Evolutionary conservation across 2,113 vertebrate genomes (phyloP).

Genomic region (Empidonax alnorum): DNA sequence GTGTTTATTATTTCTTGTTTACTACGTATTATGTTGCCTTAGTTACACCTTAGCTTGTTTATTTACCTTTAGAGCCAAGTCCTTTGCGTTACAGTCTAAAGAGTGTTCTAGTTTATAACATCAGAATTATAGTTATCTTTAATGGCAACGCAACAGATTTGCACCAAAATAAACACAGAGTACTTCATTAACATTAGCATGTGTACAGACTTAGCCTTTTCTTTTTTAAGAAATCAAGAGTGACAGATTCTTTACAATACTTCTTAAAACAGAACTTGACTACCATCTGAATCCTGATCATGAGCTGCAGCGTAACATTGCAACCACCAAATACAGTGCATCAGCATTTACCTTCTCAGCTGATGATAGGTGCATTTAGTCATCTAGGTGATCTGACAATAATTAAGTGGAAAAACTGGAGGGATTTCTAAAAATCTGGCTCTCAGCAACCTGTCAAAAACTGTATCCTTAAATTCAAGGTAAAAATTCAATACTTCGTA

Average conservation of each 20-base stretch:
- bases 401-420: neutral
- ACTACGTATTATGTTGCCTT: neutral
- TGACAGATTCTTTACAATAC: neutral
- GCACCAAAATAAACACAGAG: neutral
- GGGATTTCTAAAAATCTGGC: neutral
- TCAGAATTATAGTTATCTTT: neutral
- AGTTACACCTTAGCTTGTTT: neutral
- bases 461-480: neutral
- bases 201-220: neutral
- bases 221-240: neutral
- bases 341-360: neutral
- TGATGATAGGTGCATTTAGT: neutral
- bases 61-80: neutral
- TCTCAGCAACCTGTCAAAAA: neutral
- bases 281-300: neutral
- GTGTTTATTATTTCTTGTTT: neutral
- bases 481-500: neutral
- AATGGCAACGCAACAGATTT: neutral
- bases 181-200: neutral
- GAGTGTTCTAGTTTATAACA: neutral
- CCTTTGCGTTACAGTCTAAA: neutral
- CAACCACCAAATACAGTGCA: rapidly evolving
- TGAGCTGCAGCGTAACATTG: neutral
- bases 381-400: neutral
- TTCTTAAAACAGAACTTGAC: neutral